Conservation (phyloP, 2,888 invertebrate species). For the Autographa gamma region DNA sequence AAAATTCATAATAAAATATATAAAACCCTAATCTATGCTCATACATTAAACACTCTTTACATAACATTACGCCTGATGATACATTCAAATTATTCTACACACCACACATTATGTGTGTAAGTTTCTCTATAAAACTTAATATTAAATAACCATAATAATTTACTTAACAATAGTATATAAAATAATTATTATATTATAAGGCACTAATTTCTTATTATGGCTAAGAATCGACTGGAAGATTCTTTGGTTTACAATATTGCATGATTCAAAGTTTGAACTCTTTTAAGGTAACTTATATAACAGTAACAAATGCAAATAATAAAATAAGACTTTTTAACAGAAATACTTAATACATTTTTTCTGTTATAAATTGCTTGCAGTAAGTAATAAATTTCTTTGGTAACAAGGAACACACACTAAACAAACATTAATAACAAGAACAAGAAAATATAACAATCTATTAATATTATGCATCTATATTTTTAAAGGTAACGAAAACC, state of each 20-base stretch:
- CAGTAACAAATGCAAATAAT: slow-evolving; percentile 79
- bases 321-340: slow-evolving; percentile 71
- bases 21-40: slow-evolving; percentile 64
- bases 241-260: slow-evolving; percentile 85
- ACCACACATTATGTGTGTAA: slow-evolving; percentile 45
- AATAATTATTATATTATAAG: slow-evolving; percentile 68
- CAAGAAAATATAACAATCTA: slow-evolving; percentile 84
- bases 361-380: slow-evolving; percentile 67
- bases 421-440: slow-evolving; percentile 86
- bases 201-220: slow-evolving; percentile 75
- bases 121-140: slow-evolving; percentile 56
- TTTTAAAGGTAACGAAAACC: slow-evolving; percentile 63
- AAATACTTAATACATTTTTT: slow-evolving; percentile 76
- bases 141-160: slow-evolving; percentile 73
- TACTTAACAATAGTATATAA: slow-evolving; percentile 71
- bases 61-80: slow-evolving; percentile 51
- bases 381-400: slow-evolving; percentile 82
- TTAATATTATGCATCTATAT: slow-evolving; percentile 69
- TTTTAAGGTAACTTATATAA: slow-evolving; percentile 82
- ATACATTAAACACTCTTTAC: slow-evolving; percentile 69
- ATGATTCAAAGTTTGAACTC: slow-evolving; percentile 83
- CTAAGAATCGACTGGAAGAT: slow-evolving; percentile 85
- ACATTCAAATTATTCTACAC: slow-evolving; percentile 57
- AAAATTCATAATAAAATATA: slow-evolving; percentile 63
- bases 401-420: slow-evolving; percentile 88